Evolutionary conservation across 1,140 invertebrate species (phyloP), one percentile per base, ranked within the genome.

Genomic region (Trissolcus basalis): DNA sequence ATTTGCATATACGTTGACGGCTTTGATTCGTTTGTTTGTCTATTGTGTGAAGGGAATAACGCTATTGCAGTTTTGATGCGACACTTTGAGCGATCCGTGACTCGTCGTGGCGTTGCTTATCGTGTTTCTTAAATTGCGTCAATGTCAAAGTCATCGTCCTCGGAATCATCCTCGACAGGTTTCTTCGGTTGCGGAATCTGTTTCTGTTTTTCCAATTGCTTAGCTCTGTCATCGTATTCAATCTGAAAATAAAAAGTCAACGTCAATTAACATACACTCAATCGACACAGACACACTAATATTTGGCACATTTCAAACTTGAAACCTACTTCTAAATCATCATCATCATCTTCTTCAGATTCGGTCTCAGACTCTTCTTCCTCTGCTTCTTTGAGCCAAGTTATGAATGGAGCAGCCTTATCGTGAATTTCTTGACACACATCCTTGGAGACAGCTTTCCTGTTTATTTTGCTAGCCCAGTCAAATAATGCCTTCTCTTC

Each of bases 311-410:
- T 39, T 39, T 27, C 10, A 27, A 54, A 63, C 14, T 54, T 36
- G 10, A 9, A 9, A 47, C 0, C 63, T 53, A 87, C 87, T 78
- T 94, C 93, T 78, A 92, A 91, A 49, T 73, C 70, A 82, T 91
- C 91, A 82, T 91, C 91, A 67, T 93, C 92, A 58, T 92, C 92
- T 50, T 93, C 93, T 14, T 93, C 91, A 5, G 91, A 91, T 16
- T 70, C 69, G 0, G 93, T 92, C 11, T 92, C 92, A 32, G 91
- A 92, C 54, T 95, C 93, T 85, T 98, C 96, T 86, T 98, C 97
- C 81, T 99, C 97, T 58, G 98, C 98, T 89, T 99, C 96, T 85
- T 96, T 93, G 44, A 99, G 91, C 98, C 98, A 99, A 79, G 94
- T 96, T 8, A 99, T 92, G 87, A 99, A 98, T 39, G 96, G 96